These are phyloP conservation scores for Cinara cedri DNA, from an alignment of 2,888 invertebrate genomes.

Conservation along the genomic window DNA sequence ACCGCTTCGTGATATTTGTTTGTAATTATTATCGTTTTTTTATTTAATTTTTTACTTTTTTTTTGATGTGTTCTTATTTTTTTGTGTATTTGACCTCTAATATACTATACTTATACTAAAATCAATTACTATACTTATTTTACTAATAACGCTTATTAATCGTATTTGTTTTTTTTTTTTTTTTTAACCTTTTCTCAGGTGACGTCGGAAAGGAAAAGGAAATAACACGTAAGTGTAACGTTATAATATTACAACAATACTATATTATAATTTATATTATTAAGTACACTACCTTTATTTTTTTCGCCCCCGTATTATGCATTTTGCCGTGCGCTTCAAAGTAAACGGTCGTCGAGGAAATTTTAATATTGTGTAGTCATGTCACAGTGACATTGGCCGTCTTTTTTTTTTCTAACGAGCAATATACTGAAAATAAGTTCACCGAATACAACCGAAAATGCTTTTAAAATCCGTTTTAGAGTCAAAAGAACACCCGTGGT, in stretches of 20 bases:
- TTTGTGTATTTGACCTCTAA: conserved; percentile 42
- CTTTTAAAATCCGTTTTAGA: too few relatives aligned
- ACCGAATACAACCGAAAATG: too few relatives aligned
- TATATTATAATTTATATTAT: neutral
- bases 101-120: neutral
- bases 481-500: too few relatives aligned
- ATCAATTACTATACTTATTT: neutral
- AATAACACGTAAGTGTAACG: conserved; percentile 69
- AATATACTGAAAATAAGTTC: too few relatives aligned
- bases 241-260: too few relatives aligned
- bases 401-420: too few relatives aligned
- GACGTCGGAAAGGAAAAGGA: conserved; percentile 65
- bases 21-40: neutral
- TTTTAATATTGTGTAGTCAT: too few relatives aligned
- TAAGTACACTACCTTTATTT: neutral
- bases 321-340: conserved; percentile 38
- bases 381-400: too few relatives aligned
- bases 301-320: neutral
- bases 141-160: conserved; percentile 47
- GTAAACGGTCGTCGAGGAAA: neutral
- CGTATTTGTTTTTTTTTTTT: conserved; percentile 46
- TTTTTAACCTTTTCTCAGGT: conserved; percentile 63
- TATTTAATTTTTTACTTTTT: too few relatives aligned
- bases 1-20: conserved; percentile 44
- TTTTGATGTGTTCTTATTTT: conserved; percentile 36